Percentiles rank a stretch among this genome's conserved stretches.
phyloP scores from a whole-genome alignment of 92 coral and sea anemone genomes.

The Micromussa lordhowensis region DNA sequence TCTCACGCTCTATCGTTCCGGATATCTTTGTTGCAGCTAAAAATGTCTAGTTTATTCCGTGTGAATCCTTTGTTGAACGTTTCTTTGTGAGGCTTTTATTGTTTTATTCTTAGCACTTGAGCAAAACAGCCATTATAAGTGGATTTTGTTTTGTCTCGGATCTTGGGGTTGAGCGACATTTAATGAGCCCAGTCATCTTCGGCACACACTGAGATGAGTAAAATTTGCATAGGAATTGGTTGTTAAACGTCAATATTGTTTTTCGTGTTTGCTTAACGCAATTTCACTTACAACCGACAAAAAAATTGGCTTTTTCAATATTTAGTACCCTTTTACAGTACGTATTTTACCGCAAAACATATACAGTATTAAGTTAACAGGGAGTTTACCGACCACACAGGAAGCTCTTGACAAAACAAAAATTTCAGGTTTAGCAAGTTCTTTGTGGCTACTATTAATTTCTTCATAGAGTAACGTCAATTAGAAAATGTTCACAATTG shows the following conservation, averaged over 20 bases:
- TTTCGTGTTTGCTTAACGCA: neutral
- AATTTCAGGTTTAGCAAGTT: neutral
- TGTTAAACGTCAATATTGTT: neutral
- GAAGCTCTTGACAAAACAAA: neutral
- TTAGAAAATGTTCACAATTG: neutral
- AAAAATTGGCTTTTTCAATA: neutral
- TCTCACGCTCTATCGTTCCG: neutral
- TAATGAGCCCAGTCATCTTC: neutral
- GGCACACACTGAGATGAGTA: neutral
- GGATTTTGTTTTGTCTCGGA: constrained; percentile 23
- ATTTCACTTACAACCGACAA: neutral
- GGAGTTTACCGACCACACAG: neutral
- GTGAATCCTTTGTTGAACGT: neutral
- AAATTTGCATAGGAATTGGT: constrained; percentile 7
- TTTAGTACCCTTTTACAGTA: neutral
- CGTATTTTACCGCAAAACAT: neutral
- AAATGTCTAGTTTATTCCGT: neutral
- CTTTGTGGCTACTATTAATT: neutral
- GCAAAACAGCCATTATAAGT: neutral
- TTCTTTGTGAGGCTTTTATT: neutral
- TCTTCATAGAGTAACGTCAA: too few relatives aligned
- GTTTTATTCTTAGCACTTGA: constrained; percentile 8
- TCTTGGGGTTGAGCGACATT: constrained; percentile 2
- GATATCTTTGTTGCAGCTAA: neutral
- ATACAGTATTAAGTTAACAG: neutral